Conservation (phyloP, 2,797 vertebrate genomes). For the Hemitrygon akajei region DNA sequence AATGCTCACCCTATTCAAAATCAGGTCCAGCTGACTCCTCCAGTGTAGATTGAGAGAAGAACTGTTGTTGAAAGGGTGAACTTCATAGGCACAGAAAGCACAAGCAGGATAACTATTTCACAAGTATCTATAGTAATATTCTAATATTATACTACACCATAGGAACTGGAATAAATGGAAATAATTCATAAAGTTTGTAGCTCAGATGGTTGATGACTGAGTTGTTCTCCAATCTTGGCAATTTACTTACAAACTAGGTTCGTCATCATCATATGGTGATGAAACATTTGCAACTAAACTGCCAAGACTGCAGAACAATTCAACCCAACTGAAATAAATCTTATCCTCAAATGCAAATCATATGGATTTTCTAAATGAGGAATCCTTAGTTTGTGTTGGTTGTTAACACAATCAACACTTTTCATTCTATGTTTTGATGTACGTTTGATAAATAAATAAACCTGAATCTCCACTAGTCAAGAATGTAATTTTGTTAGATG, state of each 20-base stretch:
- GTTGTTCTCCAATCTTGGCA: no score
- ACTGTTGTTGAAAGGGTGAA: neutral
- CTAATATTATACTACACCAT: neutral
- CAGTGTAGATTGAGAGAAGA: neutral
- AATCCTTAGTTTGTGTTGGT: neutral
- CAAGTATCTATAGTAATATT: neutral
- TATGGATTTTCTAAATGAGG: neutral
- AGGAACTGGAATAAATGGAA: neutral
- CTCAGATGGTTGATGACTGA: no score
- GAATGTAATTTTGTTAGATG: neutral
- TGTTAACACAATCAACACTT: no score
- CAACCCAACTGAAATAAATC: neutral
- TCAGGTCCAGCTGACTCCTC: neutral
- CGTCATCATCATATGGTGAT: no score
- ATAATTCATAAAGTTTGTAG: no score
- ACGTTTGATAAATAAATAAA: no score
- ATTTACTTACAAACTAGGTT: no score
- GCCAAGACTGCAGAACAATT: no score
- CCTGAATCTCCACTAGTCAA: neutral
- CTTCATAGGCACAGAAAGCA: neutral
- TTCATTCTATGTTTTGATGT: no score
- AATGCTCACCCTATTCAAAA: neutral
- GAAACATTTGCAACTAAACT: no score
- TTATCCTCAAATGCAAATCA: neutral
- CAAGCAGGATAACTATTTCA: neutral